These are phyloP conservation scores for Phthorimaea operculella DNA, from an alignment of 1,140 invertebrate species.

Conservation along the genomic window DNA sequence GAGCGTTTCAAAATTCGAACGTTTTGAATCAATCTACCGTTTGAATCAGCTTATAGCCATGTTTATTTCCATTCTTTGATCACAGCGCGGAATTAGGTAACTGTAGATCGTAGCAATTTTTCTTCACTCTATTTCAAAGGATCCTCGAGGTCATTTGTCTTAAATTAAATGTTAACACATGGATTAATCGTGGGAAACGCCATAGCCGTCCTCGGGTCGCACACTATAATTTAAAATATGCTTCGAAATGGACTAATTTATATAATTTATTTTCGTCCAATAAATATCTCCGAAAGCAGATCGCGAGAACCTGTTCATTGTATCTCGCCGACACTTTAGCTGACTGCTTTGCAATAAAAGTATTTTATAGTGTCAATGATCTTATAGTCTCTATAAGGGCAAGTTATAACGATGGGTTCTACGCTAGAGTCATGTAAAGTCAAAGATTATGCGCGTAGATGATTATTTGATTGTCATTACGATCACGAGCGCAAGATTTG, in stretches of 20 bases:
- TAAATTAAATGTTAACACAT: no score
- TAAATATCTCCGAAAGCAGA: not conserved
- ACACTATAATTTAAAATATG: not conserved
- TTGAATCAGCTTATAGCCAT: no score
- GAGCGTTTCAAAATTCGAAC: no score
- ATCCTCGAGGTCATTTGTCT: no score
- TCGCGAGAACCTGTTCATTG: not conserved
- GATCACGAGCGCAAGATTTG: conserved; percentile 51
- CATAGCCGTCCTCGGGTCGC: not conserved
- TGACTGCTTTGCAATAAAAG: not conserved
- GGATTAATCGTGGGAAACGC: not conserved
- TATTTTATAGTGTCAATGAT: conserved; percentile 31
- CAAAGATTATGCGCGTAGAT: not conserved
- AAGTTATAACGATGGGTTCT: not conserved
- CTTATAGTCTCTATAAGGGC: conserved; percentile 9
- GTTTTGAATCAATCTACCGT: no score
- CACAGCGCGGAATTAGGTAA: no score
- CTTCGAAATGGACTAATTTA: not conserved
- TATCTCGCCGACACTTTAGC: no score
- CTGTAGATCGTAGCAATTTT: no score
- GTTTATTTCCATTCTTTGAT: no score
- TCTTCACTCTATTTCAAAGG: no score
- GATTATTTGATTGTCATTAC: conserved; percentile 25
- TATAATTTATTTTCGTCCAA: not conserved
- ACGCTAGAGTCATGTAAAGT: not conserved